These are phyloP conservation scores for Saturnia japonica DNA, from an alignment of 2,888 invertebrate genomes.

Conservation along the genomic window DNA sequence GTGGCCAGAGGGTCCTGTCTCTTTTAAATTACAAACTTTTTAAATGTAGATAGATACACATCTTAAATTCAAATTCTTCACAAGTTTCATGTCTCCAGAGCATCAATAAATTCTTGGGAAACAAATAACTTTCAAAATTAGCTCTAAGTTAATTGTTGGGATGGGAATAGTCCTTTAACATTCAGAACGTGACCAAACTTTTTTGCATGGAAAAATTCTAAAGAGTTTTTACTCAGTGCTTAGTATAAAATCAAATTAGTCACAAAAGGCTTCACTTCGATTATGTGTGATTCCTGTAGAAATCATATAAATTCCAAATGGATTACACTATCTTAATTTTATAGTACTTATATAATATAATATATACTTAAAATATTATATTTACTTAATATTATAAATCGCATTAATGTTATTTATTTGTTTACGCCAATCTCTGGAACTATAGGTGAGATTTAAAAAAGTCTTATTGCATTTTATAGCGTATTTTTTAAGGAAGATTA, in stretches of 20 bases:
- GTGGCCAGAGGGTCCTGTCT: conserved; percentile 36
- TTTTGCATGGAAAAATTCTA: conserved; percentile 37
- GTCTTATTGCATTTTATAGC: no score
- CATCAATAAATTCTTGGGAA: conserved; percentile 68
- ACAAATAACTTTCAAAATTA: conserved; percentile 71
- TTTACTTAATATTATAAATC: no score
- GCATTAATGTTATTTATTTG: no score
- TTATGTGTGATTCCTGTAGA: conserved; percentile 4
- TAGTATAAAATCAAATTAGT: conserved; percentile 27
- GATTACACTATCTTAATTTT: background rate
- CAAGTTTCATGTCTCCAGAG: conserved; percentile 56
- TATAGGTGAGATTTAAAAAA: no score
- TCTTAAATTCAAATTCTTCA: conserved; percentile 59
- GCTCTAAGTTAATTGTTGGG: conserved; percentile 61
- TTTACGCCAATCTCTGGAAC: no score
- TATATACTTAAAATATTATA: no score
- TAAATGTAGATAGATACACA: conserved; percentile 62
- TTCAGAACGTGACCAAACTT: conserved; percentile 44
- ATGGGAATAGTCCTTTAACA: conserved; percentile 58
- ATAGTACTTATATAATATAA: no score
- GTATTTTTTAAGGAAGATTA: no score
- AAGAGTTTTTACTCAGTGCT: background rate
- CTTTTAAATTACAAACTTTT: conserved; percentile 55
- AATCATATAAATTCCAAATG: background rate
- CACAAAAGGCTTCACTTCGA: conserved; percentile 5